Conservation (phyloP, 2,797 vertebrate species). For the Rhabdomys pumilio region DNA sequence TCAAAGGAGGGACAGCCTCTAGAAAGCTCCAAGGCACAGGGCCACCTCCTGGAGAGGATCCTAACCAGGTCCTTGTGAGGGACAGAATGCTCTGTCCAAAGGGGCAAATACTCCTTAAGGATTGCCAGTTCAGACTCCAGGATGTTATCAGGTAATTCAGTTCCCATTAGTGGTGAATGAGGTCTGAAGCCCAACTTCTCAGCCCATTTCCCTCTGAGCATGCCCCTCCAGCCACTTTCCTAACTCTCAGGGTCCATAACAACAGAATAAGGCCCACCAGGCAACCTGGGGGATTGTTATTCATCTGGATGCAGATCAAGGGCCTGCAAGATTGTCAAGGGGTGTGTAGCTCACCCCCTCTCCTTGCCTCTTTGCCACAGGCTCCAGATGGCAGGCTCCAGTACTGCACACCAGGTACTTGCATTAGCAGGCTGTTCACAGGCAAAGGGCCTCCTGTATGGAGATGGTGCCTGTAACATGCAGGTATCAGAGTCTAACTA, state of each 20-base stretch:
- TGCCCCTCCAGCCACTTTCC: not conserved
- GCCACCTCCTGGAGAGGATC: not conserved
- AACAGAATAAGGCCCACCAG: too few species aligned
- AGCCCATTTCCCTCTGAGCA: not conserved
- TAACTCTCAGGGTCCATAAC: not conserved
- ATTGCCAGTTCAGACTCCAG: not conserved
- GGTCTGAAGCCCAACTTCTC: not conserved
- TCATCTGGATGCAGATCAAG: not conserved
- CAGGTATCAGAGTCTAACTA: conserved; percentile 2
- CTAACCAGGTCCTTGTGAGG: not conserved
- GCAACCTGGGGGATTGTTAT: not conserved
- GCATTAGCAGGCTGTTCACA: not conserved
- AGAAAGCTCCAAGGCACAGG: not conserved
- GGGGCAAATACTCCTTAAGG: not conserved
- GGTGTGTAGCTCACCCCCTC: not conserved
- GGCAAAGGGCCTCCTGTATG: not conserved
- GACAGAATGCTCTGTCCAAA: not conserved
- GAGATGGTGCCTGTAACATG: not conserved
- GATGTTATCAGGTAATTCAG: not conserved
- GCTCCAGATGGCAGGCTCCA: not conserved
- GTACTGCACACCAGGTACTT: not conserved
- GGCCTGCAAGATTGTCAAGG: not conserved
- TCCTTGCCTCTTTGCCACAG: not conserved
- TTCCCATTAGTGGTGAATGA: not conserved
- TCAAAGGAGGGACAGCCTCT: not conserved